Base-by-base conservation (phyloP, 2,888 invertebrate genomes). In the Deroplatys truncata region DNA sequence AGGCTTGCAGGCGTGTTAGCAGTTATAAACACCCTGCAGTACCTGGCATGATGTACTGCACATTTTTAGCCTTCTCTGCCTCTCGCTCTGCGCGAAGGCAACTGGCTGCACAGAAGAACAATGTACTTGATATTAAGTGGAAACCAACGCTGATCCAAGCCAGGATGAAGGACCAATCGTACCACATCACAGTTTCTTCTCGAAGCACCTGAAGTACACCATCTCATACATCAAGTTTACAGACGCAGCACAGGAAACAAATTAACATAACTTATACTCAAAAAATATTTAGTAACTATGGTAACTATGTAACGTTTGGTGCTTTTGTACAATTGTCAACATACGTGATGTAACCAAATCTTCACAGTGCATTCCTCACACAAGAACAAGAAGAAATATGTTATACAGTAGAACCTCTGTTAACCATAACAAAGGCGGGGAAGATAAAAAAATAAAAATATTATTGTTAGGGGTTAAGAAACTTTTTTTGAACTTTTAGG, bases 1-100 rank as follows among this genome's bases (percentile, higher is more conserved):
- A 43, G 13, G 43, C 0, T 43, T 43, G 16, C 56, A 72, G 56
- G 20, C 20, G 5, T 16, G 56, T 72, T 72, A 72, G 56, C 56
- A 20, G 56, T 25, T 72, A 72, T 20, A 72, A 72, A 72, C 5
- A 0, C 56, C 56, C 56, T 72, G 56, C 56, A 72, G 20, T 72
- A 97, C 97, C 97, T 96, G 97, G 97, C 97, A 97, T 97, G 93
- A 97, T 96, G 95, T 97, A 98, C 94, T 97, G 97, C 95, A 97
- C 96, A 94, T 97, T 97, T 93, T 95, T 95, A 93, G 96, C 95
- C 92, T 95, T 95, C 93, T 97, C 96, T 92, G 95, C 95, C 91
- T 96, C 96, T 92, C 96, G 96, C 94, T 97, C 97, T 93, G 95
- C 96, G 93, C 96, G 95, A 92, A 97, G 95, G 93, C 97, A 97